Evolutionary conservation across 2,113 vertebrate genomes (phyloP), one percentile per base, ranked within the genome.

Genomic region (Hepsetus odoe): DNA sequence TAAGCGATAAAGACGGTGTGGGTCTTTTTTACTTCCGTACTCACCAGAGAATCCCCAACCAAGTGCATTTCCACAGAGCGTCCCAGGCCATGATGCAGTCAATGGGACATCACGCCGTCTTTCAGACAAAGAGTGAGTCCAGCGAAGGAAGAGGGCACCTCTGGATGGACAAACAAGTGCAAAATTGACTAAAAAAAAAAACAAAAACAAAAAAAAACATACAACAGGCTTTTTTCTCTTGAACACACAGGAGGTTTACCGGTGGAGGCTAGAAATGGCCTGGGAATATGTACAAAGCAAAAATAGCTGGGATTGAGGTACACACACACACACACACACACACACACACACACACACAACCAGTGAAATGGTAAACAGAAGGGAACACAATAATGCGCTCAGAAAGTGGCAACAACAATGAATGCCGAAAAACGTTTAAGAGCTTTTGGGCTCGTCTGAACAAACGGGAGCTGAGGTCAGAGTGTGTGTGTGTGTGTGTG

Each of bases 71-170:
- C 80, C 85, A 82, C 80, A 83, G 84, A 88, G 83, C 81, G 83
- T 84, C 78, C 56, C 46, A 76, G 38, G 89, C 92, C 92, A 92
- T 93, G 70, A 80, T 89, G 89, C 66, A 77, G 70, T 80, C 74
- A 83, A 69, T 0, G 70, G 77, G 70, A 80, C 59, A 12, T 67
- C 58, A 8, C n/a, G n/a, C n/a, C n/a, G 26, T 10, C 35, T 61
- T 26, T 69, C 59, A 13, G 16, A 72, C 85, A 87, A 80, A 80
- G 12, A 72, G 49, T 69, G 13, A 76, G 68, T 80, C 40, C 65
- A 44, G 20, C 70, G 62, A 77, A 83, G 77, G 80, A 84, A 51
- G 53, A 49, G 44, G 73, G 42, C 76, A 20, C 59, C 86, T 85
- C 87, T 90, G 84, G 71, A 22, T 46, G 16, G 10, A n/a, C 64